These are phyloP conservation scores for Hyposoter dolosus DNA, from an alignment of 2,888 invertebrate species.

Conservation along the genomic window DNA sequence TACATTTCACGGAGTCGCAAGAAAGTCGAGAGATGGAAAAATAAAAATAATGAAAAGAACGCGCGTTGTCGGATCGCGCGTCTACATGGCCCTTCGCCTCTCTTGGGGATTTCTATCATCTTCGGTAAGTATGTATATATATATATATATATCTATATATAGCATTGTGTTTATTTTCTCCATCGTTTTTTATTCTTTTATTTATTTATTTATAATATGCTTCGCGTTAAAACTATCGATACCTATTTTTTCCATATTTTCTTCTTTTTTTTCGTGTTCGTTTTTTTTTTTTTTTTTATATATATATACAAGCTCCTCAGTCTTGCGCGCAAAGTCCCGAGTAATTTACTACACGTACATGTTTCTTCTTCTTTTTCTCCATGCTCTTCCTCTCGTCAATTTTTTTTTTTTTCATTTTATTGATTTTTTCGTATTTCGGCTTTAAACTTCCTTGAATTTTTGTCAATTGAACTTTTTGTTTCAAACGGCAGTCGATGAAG, in stretches of 20 bases:
- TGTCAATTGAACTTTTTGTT: constrained; percentile 4
- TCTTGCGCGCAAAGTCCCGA: constrained; percentile 66
- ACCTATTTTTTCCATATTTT: constrained; percentile 48
- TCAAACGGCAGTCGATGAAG: constrained; percentile 60
- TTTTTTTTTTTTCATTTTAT: background rate
- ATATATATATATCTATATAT: constrained; percentile 46
- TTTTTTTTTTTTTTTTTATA: constrained; percentile 38
- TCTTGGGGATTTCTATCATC: constrained; percentile 57
- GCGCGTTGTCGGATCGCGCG: constrained; percentile 33
- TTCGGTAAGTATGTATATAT: constrained; percentile 47
- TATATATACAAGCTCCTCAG: constrained; percentile 63
- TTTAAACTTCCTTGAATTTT: constrained; percentile 12
- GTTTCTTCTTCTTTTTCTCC: constrained; percentile 3
- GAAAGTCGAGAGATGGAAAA: constrained; percentile 18
- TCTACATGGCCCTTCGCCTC: constrained; percentile 53
- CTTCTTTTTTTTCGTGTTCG: constrained; percentile 32
- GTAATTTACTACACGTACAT: constrained; percentile 51
- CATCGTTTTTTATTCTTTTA: constrained; percentile 2
- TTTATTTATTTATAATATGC: constrained; percentile 60
- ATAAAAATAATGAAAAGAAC: constrained; percentile 35
- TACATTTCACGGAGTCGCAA: constrained; percentile 64
- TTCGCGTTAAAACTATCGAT: constrained; percentile 62
- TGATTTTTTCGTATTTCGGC: constrained; percentile 21
- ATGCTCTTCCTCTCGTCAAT: constrained; percentile 34
- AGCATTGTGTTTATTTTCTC: constrained; percentile 47